Evolutionary conservation across 2,113 vertebrate species (phyloP).

Genomic region (Tychaedon coryphoeus): DNA sequence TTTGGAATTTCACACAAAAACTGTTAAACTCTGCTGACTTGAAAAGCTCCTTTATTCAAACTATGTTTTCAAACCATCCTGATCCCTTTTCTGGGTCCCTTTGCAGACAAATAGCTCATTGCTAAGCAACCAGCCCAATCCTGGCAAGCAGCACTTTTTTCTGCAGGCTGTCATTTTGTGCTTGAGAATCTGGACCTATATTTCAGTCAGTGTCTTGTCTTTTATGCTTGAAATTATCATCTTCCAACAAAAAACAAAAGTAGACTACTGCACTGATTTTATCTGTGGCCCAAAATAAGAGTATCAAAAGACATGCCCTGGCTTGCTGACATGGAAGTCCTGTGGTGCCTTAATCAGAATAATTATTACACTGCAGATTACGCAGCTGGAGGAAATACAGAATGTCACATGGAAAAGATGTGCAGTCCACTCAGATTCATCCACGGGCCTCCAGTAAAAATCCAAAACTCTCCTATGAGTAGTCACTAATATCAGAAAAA

Average conservation of each 20-base stretch:
- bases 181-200: background rate
- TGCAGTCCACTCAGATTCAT: background rate
- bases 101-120: slow-evolving; percentile 6
- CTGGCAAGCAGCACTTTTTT: background rate
- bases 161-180: background rate
- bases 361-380: background rate
- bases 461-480: background rate
- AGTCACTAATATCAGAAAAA: background rate
- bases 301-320: background rate
- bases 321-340: background rate
- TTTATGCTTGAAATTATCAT: background rate
- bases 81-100: background rate
- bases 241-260: background rate
- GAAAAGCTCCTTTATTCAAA: background rate
- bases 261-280: background rate
- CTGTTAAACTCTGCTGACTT: background rate
- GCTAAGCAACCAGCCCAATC: slow-evolving; percentile 34
- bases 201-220: background rate
- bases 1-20: background rate
- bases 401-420: background rate
- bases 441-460: background rate
- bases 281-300: background rate
- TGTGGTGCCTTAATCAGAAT: background rate
- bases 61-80: background rate
- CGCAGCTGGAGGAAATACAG: background rate